These are phyloP conservation scores for Trisateles emortualis DNA, from an alignment of 2,888 invertebrate genomes.

Conservation along the genomic window DNA sequence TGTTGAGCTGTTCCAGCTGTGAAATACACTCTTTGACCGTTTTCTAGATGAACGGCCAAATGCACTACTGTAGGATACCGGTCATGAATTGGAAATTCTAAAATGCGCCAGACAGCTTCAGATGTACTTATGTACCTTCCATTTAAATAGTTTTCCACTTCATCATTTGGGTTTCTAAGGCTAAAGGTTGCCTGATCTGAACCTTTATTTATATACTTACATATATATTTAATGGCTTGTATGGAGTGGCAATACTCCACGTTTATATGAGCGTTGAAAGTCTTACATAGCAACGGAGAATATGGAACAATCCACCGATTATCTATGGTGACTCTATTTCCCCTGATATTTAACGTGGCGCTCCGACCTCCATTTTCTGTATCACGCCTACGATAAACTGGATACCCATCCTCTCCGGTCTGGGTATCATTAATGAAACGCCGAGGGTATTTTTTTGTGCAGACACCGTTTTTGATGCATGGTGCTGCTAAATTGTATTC, in stretches of 20 bases:
- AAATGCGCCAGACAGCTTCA: not conserved
- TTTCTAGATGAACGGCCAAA: not conserved
- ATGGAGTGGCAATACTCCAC: slow-evolving; percentile 4
- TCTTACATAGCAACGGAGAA: slow-evolving; percentile 1
- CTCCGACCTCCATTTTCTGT: too few relatives aligned
- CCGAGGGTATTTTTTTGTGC: too few relatives aligned
- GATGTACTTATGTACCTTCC: not conserved
- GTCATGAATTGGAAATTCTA: not conserved
- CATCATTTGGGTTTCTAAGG: not conserved
- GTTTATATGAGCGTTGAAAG: slow-evolving; percentile 11
- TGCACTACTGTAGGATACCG: not conserved
- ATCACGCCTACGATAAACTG: too few relatives aligned
- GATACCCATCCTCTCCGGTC: too few relatives aligned
- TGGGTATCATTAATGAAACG: too few relatives aligned
- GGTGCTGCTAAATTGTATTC: too few relatives aligned
- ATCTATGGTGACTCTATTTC: not conserved
- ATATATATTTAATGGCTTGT: slow-evolving; percentile 3
- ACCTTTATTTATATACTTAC: slow-evolving; percentile 38
- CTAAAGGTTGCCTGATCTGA: slow-evolving; percentile 2
- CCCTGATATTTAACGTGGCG: not conserved
- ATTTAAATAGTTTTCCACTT: not conserved
- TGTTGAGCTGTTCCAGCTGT: not conserved
- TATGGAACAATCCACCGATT: slow-evolving; percentile 6
- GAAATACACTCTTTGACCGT: not conserved
- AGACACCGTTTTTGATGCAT: too few relatives aligned